Evolutionary conservation across 1,140 invertebrate species (phyloP).

Genomic region (Drosophila athabasca): DNA sequence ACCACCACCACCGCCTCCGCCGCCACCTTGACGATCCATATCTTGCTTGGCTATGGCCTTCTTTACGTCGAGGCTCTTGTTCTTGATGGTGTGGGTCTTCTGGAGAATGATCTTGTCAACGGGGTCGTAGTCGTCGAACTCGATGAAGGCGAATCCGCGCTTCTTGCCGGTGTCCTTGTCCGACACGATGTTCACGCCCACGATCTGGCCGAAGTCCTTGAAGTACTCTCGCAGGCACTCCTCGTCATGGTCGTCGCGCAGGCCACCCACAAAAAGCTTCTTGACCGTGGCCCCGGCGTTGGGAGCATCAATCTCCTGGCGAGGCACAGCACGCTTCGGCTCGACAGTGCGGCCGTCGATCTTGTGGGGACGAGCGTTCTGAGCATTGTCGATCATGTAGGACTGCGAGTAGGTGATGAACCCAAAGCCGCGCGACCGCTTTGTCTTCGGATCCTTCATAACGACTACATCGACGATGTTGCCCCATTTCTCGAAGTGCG

Average conservation of each 20-base stretch:
- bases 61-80: conserved; percentile 91
- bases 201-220: conserved; percentile 92
- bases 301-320: conserved; percentile 94
- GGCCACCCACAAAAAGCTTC: conserved; percentile 96
- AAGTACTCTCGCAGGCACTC: conserved; percentile 94
- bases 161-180: conserved; percentile 96
- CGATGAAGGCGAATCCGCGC: conserved; percentile 97
- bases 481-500: conserved; percentile 98
- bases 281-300: conserved; percentile 97
- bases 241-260: conserved; percentile 96
- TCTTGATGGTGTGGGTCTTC: conserved; percentile 89
- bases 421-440: conserved; percentile 96
- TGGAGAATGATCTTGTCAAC: conserved; percentile 96
- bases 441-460: conserved; percentile 98
- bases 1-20: conserved; percentile 61
- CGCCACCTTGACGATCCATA: conserved; percentile 85
- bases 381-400: conserved; percentile 97
- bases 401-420: conserved; percentile 97
- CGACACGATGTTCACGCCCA: conserved; percentile 94
- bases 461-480: conserved; percentile 99
- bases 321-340: conserved; percentile 97
- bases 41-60: conserved; percentile 90
- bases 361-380: conserved; percentile 91
- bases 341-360: conserved; percentile 94
- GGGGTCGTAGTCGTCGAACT: conserved; percentile 98